These are phyloP conservation scores for Champsocephalus esox DNA, from an alignment of 2,797 vertebrate species.

Conservation along the genomic window DNA sequence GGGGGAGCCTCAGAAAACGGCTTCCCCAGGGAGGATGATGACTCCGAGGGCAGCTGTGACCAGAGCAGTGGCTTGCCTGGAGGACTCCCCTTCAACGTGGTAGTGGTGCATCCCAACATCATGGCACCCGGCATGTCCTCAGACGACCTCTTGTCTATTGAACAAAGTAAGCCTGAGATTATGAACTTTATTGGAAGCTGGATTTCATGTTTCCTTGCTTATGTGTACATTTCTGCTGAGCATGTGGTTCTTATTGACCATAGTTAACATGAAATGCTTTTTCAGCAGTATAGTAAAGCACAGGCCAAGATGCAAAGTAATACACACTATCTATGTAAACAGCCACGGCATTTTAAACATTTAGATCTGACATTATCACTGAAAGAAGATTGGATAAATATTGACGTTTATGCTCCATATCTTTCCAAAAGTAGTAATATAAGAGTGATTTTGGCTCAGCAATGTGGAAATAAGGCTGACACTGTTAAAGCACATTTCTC, in stretches of 20 bases:
- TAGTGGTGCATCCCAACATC: slow-evolving; percentile 89
- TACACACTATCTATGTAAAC: background rate
- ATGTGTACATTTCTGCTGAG: background rate
- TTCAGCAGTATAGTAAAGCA: background rate
- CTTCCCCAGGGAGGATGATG: slow-evolving; percentile 88
- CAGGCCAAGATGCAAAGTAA: background rate
- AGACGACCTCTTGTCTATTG: slow-evolving; percentile 84
- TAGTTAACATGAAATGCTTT: background rate
- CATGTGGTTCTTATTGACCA: background rate
- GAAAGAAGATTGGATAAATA: background rate
- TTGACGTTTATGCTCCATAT: background rate
- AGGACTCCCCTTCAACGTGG: slow-evolving; percentile 88
- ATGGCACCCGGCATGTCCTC: slow-evolving; percentile 87
- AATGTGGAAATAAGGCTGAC: background rate
- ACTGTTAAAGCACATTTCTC: slow-evolving; percentile 7
- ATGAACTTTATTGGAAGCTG: background rate
- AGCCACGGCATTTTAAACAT: background rate
- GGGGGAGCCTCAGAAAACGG: slow-evolving; percentile 87
- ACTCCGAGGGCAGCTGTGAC: slow-evolving; percentile 87
- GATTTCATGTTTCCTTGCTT: background rate
- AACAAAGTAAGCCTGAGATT: slow-evolving; percentile 82
- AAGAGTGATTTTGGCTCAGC: background rate
- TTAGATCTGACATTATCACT: background rate
- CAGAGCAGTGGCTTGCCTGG: slow-evolving; percentile 80
- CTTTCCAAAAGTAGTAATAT: slow-evolving; percentile 4